Conservation (phyloP, 1,140 invertebrate genomes). For the Eriosoma lanigerum region DNA sequence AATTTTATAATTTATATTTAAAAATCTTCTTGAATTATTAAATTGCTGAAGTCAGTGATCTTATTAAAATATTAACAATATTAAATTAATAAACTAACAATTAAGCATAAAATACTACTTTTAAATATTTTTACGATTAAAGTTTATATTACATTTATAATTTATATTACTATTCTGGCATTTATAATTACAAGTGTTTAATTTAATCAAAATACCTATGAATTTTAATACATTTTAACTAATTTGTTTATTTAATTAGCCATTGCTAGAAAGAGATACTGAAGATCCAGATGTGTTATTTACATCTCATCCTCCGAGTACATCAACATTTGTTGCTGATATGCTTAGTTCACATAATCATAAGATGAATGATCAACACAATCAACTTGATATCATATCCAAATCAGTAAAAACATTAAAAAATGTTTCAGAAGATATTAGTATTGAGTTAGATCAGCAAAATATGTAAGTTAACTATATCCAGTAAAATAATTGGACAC, state of each 20-base stretch:
- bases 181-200: too few relatives aligned
- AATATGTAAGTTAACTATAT: constrained; percentile 29
- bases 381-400: constrained; percentile 41
- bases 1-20: too few relatives aligned
- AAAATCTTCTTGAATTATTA: too few relatives aligned
- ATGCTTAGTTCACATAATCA: constrained; percentile 45
- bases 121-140: too few relatives aligned
- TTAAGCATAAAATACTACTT: too few relatives aligned
- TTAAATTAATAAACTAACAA: too few relatives aligned
- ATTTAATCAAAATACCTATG: too few relatives aligned
- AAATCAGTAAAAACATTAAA: constrained; percentile 46
- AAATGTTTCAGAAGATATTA: constrained; percentile 50
- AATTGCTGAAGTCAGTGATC: too few relatives aligned
- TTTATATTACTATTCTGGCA: too few relatives aligned
- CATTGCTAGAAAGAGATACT: constrained; percentile 33
- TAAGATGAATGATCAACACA: constrained; percentile 40
- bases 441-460: constrained; percentile 42
- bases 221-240: too few relatives aligned
- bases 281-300: constrained; percentile 45
- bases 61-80: too few relatives aligned
- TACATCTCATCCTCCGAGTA: constrained; percentile 35
- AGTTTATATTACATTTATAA: too few relatives aligned
- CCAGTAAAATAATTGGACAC: background rate
- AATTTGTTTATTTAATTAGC: constrained; percentile 13
- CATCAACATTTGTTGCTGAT: constrained; percentile 46